Evolutionary conservation across 2,113 vertebrate species (phyloP).

Genomic region (Phainopepla nitens): DNA sequence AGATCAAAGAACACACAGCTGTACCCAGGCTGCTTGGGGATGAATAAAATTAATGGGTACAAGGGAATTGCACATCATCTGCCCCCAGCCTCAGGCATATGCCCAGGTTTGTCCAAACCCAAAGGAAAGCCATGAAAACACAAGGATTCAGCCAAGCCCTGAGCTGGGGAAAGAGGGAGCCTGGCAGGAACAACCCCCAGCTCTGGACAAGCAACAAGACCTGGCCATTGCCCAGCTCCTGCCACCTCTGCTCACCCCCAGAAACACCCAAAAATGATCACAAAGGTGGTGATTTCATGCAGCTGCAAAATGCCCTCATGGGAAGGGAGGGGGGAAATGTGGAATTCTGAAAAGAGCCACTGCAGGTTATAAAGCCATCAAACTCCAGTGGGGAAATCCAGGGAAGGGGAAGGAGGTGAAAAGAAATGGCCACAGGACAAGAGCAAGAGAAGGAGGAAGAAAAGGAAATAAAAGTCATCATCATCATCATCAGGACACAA

Average conservation of each 20-base stretch:
- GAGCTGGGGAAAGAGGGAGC: not conserved
- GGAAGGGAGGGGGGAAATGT: not conserved
- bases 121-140: not conserved
- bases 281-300: slow-evolving; percentile 46
- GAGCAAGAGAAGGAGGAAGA: slow-evolving; percentile 11
- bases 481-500: slow-evolving; percentile 63
- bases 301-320: not conserved
- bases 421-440: slow-evolving; percentile 49
- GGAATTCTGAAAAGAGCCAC: slow-evolving; percentile 55
- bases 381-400: slow-evolving; percentile 19
- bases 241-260: not conserved
- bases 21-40: not conserved
- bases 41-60: not conserved
- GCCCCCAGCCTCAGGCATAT: not conserved
- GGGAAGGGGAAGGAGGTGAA: not conserved
- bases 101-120: not conserved
- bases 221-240: not conserved
- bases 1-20: not conserved
- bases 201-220: not conserved
- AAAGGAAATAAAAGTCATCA: slow-evolving; percentile 31
- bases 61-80: not conserved
- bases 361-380: slow-evolving; percentile 51
- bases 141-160: not conserved
- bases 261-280: not conserved
- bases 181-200: not conserved